Evolutionary conservation across 2,797 vertebrate species (phyloP).

Genomic region (Peromyscus eremicus): DNA sequence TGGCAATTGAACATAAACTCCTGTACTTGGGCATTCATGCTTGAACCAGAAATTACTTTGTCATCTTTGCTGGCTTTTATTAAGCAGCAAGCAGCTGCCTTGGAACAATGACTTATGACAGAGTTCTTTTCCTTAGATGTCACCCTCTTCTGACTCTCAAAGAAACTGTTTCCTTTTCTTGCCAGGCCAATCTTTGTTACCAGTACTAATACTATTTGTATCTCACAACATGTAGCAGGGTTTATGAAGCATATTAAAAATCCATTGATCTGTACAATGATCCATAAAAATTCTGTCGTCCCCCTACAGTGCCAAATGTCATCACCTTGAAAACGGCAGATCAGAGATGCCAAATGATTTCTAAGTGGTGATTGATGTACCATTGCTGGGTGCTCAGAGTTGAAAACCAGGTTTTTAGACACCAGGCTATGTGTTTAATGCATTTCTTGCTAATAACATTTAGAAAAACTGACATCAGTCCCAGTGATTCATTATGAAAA

Average conservation of each 20-base stretch:
- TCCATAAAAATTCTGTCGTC: constrained; percentile 36
- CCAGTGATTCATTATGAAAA: neutral
- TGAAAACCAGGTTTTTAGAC: neutral
- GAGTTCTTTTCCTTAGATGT: neutral
- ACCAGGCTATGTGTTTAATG: neutral
- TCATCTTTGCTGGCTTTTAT: constrained; percentile 73
- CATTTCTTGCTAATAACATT: neutral
- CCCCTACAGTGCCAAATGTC: neutral
- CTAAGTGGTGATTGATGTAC: neutral
- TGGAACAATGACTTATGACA: constrained; percentile 14
- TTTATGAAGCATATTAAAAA: constrained; percentile 39
- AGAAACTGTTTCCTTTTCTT: neutral
- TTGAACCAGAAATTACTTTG: constrained; percentile 81
- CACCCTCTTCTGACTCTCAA: constrained; percentile 49
- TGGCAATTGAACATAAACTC: constrained; percentile 76
- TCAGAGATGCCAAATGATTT: neutral
- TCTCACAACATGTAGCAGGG: neutral
- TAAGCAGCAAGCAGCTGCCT: constrained; percentile 75
- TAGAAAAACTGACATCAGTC: neutral
- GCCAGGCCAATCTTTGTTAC: neutral
- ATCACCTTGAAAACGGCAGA: constrained; percentile 6
- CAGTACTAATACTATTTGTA: neutral
- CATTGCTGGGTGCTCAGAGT: neutral
- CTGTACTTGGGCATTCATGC: constrained; percentile 77
- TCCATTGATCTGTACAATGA: neutral